Percentiles rank a stretch among this genome's conserved stretches.
phyloP scores from a whole-genome alignment of 2,113 vertebrate genomes.

The Hyperopisus bebe region DNA sequence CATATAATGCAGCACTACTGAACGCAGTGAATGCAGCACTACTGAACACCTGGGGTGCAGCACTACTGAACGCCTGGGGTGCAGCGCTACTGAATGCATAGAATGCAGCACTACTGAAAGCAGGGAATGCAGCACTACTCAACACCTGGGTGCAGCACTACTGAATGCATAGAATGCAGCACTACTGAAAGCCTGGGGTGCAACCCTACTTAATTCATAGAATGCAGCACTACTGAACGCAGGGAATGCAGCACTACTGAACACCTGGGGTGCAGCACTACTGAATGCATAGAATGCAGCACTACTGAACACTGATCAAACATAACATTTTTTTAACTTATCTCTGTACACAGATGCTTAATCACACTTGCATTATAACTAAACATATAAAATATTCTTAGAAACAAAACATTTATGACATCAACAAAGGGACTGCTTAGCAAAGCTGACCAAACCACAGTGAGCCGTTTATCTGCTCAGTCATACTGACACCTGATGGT shows the following conservation, averaged over 20 bases:
- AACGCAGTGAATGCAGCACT: background rate
- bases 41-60: background rate
- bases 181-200: background rate
- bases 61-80: background rate
- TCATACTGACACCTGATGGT: conserved; percentile 51
- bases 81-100: too few relatives aligned
- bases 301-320: background rate
- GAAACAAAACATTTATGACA: background rate
- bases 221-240: too few relatives aligned
- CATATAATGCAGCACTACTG: background rate
- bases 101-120: background rate
- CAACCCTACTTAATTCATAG: too few relatives aligned
- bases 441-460: background rate
- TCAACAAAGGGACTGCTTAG: background rate
- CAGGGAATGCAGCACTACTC: background rate
- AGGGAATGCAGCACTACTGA: background rate
- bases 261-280: background rate
- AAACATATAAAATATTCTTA: background rate
- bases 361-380: background rate
- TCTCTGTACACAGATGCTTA: background rate
- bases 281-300: too few relatives aligned
- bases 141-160: background rate
- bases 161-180: background rate
- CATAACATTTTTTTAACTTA: background rate
- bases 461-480: background rate